These are phyloP conservation scores for Bombycilla garrulus DNA, from an alignment of 2,113 vertebrate species.

Conservation along the genomic window DNA sequence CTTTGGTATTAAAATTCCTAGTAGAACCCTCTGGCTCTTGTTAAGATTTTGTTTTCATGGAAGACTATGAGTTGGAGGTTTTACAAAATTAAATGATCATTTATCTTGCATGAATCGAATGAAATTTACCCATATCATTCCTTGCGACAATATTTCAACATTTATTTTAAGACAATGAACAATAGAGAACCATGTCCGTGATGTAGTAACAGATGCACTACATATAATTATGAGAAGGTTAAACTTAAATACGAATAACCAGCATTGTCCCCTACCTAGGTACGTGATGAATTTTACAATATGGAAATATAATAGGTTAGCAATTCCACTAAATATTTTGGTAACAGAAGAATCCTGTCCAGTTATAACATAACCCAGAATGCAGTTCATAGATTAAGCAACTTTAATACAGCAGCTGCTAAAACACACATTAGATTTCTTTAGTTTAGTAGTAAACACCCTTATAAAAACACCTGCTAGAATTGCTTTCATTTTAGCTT, in stretches of 20 bases:
- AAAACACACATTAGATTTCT: background rate
- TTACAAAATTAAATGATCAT: background rate
- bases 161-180: conserved; percentile 6
- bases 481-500: background rate
- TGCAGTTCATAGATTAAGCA: background rate
- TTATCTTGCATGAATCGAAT: background rate
- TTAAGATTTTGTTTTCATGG: background rate
- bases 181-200: background rate
- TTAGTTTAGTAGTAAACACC: background rate
- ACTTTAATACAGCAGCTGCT: background rate
- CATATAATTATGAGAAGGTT: background rate
- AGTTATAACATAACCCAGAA: background rate
- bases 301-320: background rate
- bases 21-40: background rate
- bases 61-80: background rate
- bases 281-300: background rate
- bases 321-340: background rate
- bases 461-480: background rate
- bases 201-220: background rate
- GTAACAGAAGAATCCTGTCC: background rate
- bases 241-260: background rate
- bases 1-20: background rate
- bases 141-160: background rate
- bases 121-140: background rate
- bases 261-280: background rate